Evolutionary conservation across 1,140 invertebrate genomes (phyloP).

Genomic region (Ceratosolen solmsi): DNA sequence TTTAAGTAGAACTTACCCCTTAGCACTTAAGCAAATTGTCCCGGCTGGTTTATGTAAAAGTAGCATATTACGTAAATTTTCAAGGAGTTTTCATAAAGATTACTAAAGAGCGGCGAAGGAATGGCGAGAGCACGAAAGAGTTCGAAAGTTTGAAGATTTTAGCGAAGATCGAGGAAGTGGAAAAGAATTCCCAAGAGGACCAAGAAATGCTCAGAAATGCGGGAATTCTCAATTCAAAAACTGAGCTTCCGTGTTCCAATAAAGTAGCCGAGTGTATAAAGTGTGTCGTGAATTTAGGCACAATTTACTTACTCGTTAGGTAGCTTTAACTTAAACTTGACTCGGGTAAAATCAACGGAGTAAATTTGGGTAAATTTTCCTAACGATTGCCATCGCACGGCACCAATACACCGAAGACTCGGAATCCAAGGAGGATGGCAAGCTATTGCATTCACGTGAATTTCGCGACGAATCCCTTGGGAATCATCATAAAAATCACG

Average conservation of each 20-base stretch:
- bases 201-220: neutral
- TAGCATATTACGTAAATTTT: constrained; percentile 17
- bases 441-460: neutral
- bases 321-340: neutral
- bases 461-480: neutral
- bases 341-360: neutral
- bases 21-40: constrained; percentile 15
- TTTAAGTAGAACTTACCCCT: constrained; percentile 11
- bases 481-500: neutral
- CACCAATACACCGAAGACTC: neutral
- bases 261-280: neutral
- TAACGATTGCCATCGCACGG: neutral
- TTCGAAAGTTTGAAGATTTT: neutral
- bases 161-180: neutral
- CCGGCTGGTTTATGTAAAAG: constrained; percentile 1
- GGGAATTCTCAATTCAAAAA: neutral
- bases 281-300: neutral
- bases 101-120: neutral
- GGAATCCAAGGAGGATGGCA: neutral
- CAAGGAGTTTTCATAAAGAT: constrained; percentile 1
- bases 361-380: neutral
- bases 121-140: neutral
- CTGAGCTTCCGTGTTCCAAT: neutral
- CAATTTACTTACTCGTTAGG: constrained; percentile 4
- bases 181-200: neutral